phyloP scores from a whole-genome alignment of 2,888 invertebrate species.

The Dendrolimus pini region DNA sequence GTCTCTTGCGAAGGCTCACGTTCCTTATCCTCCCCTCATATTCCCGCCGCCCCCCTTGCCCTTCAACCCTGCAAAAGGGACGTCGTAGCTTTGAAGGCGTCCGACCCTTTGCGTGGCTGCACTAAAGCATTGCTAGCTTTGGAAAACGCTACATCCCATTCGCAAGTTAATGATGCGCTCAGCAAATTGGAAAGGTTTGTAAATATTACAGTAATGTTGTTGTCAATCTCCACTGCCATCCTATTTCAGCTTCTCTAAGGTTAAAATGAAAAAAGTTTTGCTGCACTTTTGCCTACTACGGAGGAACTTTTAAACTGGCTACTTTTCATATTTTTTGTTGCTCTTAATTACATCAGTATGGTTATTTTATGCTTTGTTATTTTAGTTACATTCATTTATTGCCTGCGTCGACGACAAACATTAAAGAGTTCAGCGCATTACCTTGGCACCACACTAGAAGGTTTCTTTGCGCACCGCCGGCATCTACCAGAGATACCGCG shows the following conservation, averaged over 20 bases:
- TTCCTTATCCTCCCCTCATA: slow-evolving; percentile 31
- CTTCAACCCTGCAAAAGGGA: slow-evolving; percentile 50
- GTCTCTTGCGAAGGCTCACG: slow-evolving; percentile 29
- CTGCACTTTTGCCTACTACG: too few relatives aligned
- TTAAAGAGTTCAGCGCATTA: slow-evolving; percentile 52
- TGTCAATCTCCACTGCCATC: neutral
- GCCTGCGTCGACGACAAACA: slow-evolving; percentile 31
- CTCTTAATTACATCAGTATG: too few relatives aligned
- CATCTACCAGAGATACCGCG: slow-evolving; percentile 78
- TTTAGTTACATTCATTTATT: slow-evolving; percentile 63
- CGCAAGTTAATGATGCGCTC: slow-evolving; percentile 72
- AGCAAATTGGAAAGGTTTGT: slow-evolving; percentile 74
- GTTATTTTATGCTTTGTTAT: slow-evolving; percentile 2
- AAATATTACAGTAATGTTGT: neutral
- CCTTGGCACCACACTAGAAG: slow-evolving; percentile 80
- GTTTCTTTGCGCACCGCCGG: slow-evolving; percentile 79
- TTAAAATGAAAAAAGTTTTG: too few relatives aligned
- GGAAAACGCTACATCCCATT: slow-evolving; percentile 80
- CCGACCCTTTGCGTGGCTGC: slow-evolving; percentile 70
- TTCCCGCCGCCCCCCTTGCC: slow-evolving; percentile 35
- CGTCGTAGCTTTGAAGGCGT: slow-evolving; percentile 62
- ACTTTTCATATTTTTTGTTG: neutral
- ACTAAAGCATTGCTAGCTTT: slow-evolving; percentile 72
- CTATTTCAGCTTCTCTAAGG: neutral
- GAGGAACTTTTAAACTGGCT: too few relatives aligned